phyloP scores from a whole-genome alignment of 2,888 invertebrate species.

The Caenorhabditis japonica region DNA sequence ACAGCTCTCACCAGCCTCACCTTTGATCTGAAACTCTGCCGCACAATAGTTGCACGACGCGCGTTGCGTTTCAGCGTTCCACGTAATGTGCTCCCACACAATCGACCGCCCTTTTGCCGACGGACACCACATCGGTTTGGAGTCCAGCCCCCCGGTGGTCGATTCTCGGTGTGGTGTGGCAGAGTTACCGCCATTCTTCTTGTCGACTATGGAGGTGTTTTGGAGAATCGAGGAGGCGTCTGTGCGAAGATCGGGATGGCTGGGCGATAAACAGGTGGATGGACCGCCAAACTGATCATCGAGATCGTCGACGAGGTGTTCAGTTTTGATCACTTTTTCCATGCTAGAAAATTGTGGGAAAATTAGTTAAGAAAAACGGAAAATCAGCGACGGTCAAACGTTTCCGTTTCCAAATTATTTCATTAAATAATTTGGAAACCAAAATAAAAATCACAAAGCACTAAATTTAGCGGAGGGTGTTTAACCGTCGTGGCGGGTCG shows the following conservation, averaged over 20 bases:
- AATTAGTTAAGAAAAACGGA: too few species aligned
- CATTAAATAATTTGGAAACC: too few species aligned
- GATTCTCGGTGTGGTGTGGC: slow-evolving; percentile 2
- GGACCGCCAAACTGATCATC: background rate
- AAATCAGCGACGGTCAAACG: too few species aligned
- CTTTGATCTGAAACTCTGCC: slow-evolving; percentile 44
- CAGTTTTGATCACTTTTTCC: background rate
- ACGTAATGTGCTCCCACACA: slow-evolving; percentile 45
- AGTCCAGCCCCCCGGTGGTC: background rate
- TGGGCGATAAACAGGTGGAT: background rate
- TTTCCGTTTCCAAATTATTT: too few species aligned
- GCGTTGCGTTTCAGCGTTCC: slow-evolving; percentile 18
- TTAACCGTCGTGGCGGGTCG: too few species aligned
- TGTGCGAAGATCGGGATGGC: slow-evolving; percentile 2
- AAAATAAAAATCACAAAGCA: too few species aligned
- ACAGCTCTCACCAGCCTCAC: background rate
- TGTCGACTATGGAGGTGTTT: too few species aligned
- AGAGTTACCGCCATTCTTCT: background rate
- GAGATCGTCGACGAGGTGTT: background rate
- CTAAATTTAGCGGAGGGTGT: too few species aligned
- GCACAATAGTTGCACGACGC: slow-evolving; percentile 39
- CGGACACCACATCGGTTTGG: slow-evolving; percentile 32
- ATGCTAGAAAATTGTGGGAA: background rate
- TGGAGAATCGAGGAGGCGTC: too few species aligned
- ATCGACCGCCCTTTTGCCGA: slow-evolving; percentile 41